Conservation (phyloP, 2,888 invertebrate genomes). For the Pseudococcus longispinus region DNA sequence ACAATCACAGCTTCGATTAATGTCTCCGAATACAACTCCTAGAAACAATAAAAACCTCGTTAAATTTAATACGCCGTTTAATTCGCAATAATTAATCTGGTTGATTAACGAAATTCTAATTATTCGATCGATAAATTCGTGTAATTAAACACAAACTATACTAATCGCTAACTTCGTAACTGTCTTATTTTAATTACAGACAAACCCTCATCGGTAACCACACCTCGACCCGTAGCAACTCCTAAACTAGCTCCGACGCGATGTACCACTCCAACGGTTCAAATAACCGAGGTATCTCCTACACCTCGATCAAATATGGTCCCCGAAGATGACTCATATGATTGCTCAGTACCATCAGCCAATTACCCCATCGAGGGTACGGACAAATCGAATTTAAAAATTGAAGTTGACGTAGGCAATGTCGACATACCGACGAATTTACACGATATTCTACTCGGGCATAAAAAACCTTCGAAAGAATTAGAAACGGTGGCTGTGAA, state of each 20-base stretch:
- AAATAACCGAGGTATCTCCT: neutral
- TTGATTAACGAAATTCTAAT: neutral
- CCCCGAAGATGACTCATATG: neutral
- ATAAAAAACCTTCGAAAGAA: neutral
- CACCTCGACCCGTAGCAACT: neutral
- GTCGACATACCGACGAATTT: slow-evolving; percentile 11
- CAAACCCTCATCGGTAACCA: neutral
- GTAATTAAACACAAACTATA: neutral
- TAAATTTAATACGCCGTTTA: neutral
- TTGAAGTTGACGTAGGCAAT: slow-evolving; percentile 43
- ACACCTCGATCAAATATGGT: neutral
- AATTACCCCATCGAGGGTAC: neutral
- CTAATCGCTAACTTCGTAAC: neutral
- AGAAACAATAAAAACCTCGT: neutral
- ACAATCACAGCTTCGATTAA: neutral
- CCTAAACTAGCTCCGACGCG: neutral
- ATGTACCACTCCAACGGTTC: neutral
- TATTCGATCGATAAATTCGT: neutral
- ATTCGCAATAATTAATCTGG: neutral
- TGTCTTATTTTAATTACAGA: neutral
- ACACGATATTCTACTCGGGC: neutral
- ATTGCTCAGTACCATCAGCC: slow-evolving; percentile 43
- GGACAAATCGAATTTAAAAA: slow-evolving; percentile 24
- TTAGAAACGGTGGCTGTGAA: neutral
- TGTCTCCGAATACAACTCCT: neutral